These are phyloP conservation scores for Oncorhynchus mykiss DNA, from an alignment of 2,113 vertebrate genomes.

Conservation along the genomic window DNA sequence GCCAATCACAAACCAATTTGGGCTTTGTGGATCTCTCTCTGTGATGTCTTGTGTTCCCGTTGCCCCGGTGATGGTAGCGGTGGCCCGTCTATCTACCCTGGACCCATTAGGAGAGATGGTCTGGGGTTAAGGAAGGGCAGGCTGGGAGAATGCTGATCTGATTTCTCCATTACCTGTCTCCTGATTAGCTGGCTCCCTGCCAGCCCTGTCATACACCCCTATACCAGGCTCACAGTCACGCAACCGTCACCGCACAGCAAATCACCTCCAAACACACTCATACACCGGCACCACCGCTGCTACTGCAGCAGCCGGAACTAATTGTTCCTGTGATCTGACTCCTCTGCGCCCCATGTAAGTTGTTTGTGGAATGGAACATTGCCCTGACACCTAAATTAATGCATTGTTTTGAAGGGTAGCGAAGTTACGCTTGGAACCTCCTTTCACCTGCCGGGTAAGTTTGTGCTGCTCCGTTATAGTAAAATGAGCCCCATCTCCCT, in stretches of 20 bases:
- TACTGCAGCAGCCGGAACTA: slow-evolving; percentile 8
- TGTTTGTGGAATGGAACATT: not conserved
- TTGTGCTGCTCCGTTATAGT: not conserved
- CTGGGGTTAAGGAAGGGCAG: slow-evolving; percentile 21
- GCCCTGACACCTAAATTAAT: not conserved
- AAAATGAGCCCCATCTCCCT: not conserved
- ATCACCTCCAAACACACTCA: slow-evolving; percentile 34
- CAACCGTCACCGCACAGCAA: slow-evolving; percentile 17
- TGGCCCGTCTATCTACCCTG: slow-evolving; percentile 1
- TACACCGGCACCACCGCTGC: slow-evolving; percentile 22
- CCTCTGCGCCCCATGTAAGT: slow-evolving; percentile 32
- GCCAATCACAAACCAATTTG: slow-evolving; percentile 26
- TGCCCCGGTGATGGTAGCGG: slow-evolving; percentile 6
- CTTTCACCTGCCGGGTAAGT: too few relatives aligned
- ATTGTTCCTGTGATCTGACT: slow-evolving; percentile 30
- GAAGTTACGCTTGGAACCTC: too few relatives aligned
- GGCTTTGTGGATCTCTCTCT: slow-evolving; percentile 21
- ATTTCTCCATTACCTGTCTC: slow-evolving; percentile 36
- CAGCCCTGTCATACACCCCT: slow-evolving; percentile 42
- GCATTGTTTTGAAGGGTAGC: too few relatives aligned
- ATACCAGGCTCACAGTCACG: slow-evolving; percentile 28
- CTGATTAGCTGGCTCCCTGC: slow-evolving; percentile 60
- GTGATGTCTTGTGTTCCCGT: not conserved
- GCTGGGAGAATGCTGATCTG: slow-evolving; percentile 32
- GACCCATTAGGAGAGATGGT: slow-evolving; percentile 21